These are phyloP conservation scores for Antigone vipio DNA, from an alignment of 2,113 vertebrate genomes.

Conservation along the genomic window DNA sequence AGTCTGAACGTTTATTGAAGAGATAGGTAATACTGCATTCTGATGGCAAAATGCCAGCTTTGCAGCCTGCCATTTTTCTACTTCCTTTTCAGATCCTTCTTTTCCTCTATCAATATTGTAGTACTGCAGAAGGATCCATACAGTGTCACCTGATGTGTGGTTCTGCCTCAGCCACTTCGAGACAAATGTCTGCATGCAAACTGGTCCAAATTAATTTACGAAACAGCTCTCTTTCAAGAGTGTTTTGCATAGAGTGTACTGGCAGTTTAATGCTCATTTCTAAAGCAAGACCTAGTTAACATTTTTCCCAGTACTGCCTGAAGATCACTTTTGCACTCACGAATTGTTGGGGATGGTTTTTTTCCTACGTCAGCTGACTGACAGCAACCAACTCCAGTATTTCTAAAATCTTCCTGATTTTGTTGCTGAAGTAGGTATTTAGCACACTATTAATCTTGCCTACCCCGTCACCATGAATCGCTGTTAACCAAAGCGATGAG, in stretches of 20 bases:
- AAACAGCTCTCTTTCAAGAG: not conserved
- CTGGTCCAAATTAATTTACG: not conserved
- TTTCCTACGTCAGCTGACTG: not conserved
- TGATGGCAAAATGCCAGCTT: not conserved
- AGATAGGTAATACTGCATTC: not conserved
- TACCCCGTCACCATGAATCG: accelerated
- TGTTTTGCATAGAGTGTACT: not conserved
- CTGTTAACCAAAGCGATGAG: accelerated
- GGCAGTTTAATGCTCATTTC: not conserved
- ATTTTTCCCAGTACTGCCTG: not conserved
- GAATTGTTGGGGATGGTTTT: not conserved
- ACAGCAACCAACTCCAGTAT: not conserved
- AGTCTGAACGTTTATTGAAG: not conserved
- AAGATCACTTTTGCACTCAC: not conserved
- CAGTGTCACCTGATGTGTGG: not conserved
- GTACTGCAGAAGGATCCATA: not conserved
- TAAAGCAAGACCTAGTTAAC: not conserved
- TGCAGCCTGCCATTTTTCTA: not conserved
- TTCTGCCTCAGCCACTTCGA: not conserved
- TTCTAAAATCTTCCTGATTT: not conserved
- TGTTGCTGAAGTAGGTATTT: not conserved
- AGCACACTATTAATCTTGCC: not conserved
- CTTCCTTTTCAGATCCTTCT: not conserved
- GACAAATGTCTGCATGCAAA: not conserved
- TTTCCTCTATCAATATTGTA: not conserved